A percentile compares a stretch with the other conserved stretches of the same genome.
Conservation (phyloP, 2,888 invertebrate species). For the Xylota sylvarum region DNA sequence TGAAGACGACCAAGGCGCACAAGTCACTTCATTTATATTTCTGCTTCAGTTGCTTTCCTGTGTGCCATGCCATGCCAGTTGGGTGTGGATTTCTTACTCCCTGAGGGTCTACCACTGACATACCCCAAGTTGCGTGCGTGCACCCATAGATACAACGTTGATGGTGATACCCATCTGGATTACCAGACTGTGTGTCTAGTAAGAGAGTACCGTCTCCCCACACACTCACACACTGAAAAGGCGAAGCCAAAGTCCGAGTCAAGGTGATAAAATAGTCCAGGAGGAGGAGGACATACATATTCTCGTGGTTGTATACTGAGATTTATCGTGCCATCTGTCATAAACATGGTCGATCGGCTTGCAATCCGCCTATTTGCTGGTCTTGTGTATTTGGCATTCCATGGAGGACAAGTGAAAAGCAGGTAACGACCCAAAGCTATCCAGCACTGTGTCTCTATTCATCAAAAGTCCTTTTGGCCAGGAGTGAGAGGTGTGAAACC, state of each 20-base stretch:
- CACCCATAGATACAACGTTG: conserved; percentile 24
- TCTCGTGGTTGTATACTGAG: conserved; percentile 51
- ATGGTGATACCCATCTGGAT: conserved; percentile 55
- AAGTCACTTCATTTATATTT: not conserved
- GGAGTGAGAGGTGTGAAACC: conserved; percentile 58
- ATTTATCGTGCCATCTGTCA: conserved; percentile 76
- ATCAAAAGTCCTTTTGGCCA: conserved; percentile 65
- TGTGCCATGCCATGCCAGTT: conserved; percentile 29
- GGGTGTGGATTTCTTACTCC: conserved; percentile 64
- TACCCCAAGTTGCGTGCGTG: conserved; percentile 49
- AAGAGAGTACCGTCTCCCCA: not conserved
- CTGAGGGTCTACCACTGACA: conserved; percentile 64
- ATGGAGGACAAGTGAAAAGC: conserved; percentile 66
- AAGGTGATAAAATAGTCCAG: conserved; percentile 62
- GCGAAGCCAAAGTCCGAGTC: conserved; percentile 54
- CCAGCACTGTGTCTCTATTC: conserved; percentile 47
- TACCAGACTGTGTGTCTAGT: conserved; percentile 73
- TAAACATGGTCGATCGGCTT: conserved; percentile 69
- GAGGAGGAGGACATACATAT: conserved; percentile 39
- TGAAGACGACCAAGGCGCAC: conserved; percentile 7
- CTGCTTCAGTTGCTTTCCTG: conserved; percentile 32
- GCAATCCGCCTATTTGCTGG: conserved; percentile 40
- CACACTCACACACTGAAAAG: not conserved
- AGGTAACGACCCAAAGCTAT: conserved; percentile 32
- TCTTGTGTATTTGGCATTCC: conserved; percentile 46